Base-by-base conservation (phyloP, 2,797 vertebrate genomes). In the Megalops cyprinoides region DNA sequence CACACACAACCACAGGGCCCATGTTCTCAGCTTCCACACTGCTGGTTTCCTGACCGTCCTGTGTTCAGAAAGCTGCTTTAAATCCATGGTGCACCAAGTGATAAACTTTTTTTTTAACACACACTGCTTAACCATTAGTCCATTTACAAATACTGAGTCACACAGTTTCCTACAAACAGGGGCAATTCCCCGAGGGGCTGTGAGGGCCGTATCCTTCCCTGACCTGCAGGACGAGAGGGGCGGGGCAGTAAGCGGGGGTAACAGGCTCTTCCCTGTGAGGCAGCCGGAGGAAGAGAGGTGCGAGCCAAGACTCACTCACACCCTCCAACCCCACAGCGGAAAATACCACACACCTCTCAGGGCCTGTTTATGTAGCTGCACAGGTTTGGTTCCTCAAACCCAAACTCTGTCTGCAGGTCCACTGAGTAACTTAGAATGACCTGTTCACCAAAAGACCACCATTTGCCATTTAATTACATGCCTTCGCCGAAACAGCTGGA, bases 241-340 rank as follows among this genome's bases (percentile, higher is more conserved):
- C 12, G 31, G 65, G 18, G 65, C 65, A 69, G 65, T 14, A 37
- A 69, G 1, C 9, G 14, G 65, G 1, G 4, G 65, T 69, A 34
- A 69, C 12, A 69, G 20, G 65, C 65, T 60, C 60, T 53, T 10
- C 65, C 37, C 65, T 10, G 65, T 34, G 65, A 34, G 20, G 37
- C 65, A 34, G 31, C n/a, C n/a, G 65, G 5, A 1, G 31, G 14
- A 15, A 4, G 37, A 37, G 82, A 79, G 81, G 81, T 82, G 83
- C 85, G 78, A 60, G 84, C 83, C 83, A 89, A 83, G 18, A 58
- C 60, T 76, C 80, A 82, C 69, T 87, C 84, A 10, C 65, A 37
- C 9, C 65, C 25, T 69, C 15, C 8, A 69, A 37, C 28, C 31
- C 37, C 28, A 69, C 8, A 37, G 65, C 20, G 65, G 65, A 69